Conservation (phyloP, 23 tunicate genomes). For the Pegea sp. region DNA sequence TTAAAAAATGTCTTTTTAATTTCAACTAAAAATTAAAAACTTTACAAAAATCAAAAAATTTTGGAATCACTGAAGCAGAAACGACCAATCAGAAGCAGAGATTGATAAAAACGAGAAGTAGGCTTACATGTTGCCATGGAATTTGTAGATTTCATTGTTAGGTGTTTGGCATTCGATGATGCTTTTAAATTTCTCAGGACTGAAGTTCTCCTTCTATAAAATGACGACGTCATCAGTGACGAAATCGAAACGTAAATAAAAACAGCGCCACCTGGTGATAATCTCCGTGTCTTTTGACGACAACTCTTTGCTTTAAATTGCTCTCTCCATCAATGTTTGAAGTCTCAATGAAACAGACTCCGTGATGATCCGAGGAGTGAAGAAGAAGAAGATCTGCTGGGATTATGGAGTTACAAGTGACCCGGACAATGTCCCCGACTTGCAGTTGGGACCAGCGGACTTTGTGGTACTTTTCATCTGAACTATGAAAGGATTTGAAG, state of each 20-base stretch:
- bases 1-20: no score
- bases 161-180: constrained; percentile 86
- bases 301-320: constrained; percentile 81
- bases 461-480: constrained; percentile 67
- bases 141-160: constrained; percentile 61
- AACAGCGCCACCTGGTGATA: constrained; percentile 2
- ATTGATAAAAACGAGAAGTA: no score
- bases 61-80: no score
- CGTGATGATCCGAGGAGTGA: constrained; percentile 67
- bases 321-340: constrained; percentile 95
- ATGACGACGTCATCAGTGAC: background rate
- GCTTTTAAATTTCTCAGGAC: constrained; percentile 51
- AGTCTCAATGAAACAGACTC: constrained; percentile 85
- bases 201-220: constrained; percentile 46
- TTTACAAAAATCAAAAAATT: no score
- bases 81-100: no score
- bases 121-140: constrained; percentile 88
- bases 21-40: no score
- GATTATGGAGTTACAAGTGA: constrained; percentile 68
- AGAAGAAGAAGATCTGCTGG: constrained; percentile 95
- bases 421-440: constrained; percentile 91
- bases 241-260: no score
- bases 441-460: constrained; percentile 50
- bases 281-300: constrained; percentile 46
- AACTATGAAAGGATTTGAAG: constrained; percentile 27